phyloP scores from a whole-genome alignment of 2,797 vertebrate species.

The Eptatretus atami region DNA sequence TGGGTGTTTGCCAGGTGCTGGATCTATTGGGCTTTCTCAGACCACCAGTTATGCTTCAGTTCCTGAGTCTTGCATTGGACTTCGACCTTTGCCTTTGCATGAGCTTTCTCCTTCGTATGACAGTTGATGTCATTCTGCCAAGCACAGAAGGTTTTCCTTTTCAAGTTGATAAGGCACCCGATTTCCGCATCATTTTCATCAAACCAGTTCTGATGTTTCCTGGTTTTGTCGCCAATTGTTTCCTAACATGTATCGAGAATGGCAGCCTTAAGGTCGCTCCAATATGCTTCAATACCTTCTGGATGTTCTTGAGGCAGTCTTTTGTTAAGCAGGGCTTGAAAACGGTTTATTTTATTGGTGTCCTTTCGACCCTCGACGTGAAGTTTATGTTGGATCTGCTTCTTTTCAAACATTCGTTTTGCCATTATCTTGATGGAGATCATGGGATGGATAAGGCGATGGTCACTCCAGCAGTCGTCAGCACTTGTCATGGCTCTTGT shows the following conservation, averaged over 20 bases:
- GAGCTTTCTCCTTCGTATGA: neutral
- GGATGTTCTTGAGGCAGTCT: neutral
- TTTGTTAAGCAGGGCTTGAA: neutral
- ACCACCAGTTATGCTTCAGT: neutral
- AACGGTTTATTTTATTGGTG: neutral
- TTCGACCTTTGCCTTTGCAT: neutral
- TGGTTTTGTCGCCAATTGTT: neutral
- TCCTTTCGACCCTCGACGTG: neutral
- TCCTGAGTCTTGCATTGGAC: neutral
- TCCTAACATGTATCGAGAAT: neutral
- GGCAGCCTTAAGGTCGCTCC: neutral
- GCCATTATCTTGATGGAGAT: neutral
- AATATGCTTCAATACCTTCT: neutral
- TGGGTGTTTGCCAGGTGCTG: neutral
- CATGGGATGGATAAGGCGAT: neutral
- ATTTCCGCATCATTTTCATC: slow-evolving; percentile 1
- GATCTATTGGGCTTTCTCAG: slow-evolving; percentile 1
- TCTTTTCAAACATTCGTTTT: neutral
- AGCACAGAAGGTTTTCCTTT: neutral
- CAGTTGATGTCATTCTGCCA: slow-evolving; percentile 3
- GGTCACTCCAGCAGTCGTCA: slow-evolving; percentile 4
- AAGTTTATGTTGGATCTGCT: neutral
- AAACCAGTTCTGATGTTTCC: neutral
- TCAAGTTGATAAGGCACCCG: neutral
- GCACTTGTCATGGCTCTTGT: slow-evolving; percentile 1